Conservation (phyloP, 2,888 invertebrate genomes). For the Schizotus pectinicornis region DNA sequence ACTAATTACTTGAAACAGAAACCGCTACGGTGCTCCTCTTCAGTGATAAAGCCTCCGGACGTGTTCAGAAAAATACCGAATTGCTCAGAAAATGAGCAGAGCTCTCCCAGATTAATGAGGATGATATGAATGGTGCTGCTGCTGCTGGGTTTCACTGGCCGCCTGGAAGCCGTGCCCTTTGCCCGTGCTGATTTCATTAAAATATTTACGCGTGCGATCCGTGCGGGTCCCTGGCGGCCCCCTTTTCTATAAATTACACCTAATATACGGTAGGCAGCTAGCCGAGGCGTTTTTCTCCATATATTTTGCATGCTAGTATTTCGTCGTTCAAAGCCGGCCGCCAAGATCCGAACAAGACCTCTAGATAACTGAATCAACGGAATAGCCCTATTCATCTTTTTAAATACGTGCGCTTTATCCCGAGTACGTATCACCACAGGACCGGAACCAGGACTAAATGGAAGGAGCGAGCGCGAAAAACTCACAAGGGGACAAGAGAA, state of each 20-base stretch:
- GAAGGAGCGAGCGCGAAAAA: not conserved
- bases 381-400: constrained; percentile 71
- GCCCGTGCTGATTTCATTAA: no score
- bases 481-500: no score
- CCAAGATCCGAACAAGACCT: constrained; percentile 56
- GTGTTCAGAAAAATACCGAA: no score
- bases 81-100: no score
- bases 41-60: no score
- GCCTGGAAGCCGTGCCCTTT: no score
- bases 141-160: no score
- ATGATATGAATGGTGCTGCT: no score
- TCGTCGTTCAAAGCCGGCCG: constrained; percentile 45
- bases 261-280: constrained; percentile 20
- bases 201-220: no score
- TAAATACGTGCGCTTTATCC: constrained; percentile 57
- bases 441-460: constrained; percentile 25
- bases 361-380: constrained; percentile 72
- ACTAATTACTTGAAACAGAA: no score
- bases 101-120: no score
- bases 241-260: constrained; percentile 24
- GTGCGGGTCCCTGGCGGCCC: not conserved
- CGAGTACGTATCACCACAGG: constrained; percentile 31
- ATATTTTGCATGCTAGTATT: constrained; percentile 37
- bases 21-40: no score
- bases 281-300: constrained; percentile 31